Evolutionary conservation across 1,140 invertebrate genomes (phyloP).

Genomic region (Stratiolaelaps scimitus): DNA sequence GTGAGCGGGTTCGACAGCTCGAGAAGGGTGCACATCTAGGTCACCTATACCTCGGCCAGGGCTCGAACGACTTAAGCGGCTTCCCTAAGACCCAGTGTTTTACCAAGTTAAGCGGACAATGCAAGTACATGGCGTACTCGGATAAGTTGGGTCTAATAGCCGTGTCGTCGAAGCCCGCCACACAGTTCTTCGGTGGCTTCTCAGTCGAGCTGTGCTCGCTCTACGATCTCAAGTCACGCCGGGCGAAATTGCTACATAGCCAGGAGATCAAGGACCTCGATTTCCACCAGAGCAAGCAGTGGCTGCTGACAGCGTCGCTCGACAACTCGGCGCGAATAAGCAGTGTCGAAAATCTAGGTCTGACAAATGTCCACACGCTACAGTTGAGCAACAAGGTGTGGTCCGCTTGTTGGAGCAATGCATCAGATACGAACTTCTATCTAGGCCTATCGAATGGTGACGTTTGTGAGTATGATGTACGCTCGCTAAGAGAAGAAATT

Average conservation of each 20-base stretch:
- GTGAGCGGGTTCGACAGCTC: neutral
- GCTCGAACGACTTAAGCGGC: too few relatives aligned
- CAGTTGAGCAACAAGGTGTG: neutral
- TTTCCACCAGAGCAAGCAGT: neutral
- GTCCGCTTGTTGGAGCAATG: slow-evolving; percentile 8
- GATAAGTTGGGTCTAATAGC: neutral
- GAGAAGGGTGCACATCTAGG: neutral
- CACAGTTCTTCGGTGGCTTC: neutral
- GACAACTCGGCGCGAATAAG: slow-evolving; percentile 23
- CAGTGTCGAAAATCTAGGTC: neutral
- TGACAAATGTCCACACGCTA: neutral
- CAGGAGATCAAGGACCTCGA: slow-evolving; percentile 12
- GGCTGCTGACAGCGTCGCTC: slow-evolving; percentile 9
- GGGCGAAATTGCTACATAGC: neutral
- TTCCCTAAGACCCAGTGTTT: neutral
- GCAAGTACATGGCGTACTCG: slow-evolving; percentile 13
- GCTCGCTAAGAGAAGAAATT: neutral
- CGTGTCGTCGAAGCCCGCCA: neutral
- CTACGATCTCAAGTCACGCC: neutral
- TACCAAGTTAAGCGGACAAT: slow-evolving; percentile 2
- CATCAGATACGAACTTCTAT: slow-evolving; percentile 3
- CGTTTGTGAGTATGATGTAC: neutral
- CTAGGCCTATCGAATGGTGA: neutral
- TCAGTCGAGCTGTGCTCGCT: neutral
- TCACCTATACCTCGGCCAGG: too few relatives aligned